Evolutionary conservation across 1,140 invertebrate species (phyloP), one percentile per base, ranked within the genome.

Genomic region (Bombus soroeensis): DNA sequence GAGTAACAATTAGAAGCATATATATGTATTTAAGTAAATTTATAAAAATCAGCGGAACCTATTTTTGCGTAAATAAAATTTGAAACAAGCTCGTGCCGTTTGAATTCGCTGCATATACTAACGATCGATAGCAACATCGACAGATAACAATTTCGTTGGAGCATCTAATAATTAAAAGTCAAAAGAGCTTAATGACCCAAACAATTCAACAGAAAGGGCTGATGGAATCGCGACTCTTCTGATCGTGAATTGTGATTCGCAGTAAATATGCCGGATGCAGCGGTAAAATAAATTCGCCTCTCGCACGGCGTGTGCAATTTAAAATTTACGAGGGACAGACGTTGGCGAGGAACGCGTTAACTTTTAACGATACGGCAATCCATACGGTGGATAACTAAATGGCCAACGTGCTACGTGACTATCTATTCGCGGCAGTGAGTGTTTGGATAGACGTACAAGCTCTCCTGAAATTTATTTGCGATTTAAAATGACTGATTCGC

Each of bases 311-410:
- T 34, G 39, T 66, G 74, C 62, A 53, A 83, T 83, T 68, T 75
- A 13, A 76, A 83, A 83, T 83, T 76, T 66, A 75, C 32, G 81
- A 22, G 72, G 13, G 70, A 62, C 43, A 28, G 37, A 43, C 34
- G 53, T 41, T 59, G 25, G 59, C 57, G n/a, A 57, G 57, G 22
- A 15, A 28, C 41, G 41, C 59, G 72, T 83, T 83, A 83, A 83
- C 72, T 68, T 76, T 83, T 66, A 83, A 83, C 72, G 41, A 28
- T 6, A 47, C 59, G 71, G 81, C 57, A 66, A 83, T 83, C 41
- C 81, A 76, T 83, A 83, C 34, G 32, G 71, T 18, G 41, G 72
- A 75, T 83, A 74, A 66, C 81, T 76, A 76, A 83, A 83, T 76
- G 81, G 81, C 15, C 32, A 22, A 43, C 57, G 41, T 32, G 39